Evolutionary conservation across 2,113 vertebrate genomes (phyloP).

Genomic region (Notiomystis cincta): DNA sequence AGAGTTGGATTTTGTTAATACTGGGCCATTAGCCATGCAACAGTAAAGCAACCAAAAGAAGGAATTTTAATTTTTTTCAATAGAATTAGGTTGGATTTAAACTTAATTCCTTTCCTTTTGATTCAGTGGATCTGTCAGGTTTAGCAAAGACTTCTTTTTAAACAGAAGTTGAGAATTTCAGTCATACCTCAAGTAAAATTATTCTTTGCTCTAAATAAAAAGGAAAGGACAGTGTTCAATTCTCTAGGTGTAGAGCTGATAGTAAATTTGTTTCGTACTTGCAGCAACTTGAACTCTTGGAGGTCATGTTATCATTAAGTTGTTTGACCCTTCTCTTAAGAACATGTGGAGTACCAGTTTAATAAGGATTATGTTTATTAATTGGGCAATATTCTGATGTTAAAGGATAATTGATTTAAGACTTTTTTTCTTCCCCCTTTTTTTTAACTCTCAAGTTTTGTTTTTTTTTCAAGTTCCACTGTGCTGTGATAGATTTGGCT

Average conservation of each 20-base stretch:
- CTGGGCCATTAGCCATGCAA: not conserved
- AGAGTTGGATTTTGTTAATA: slow-evolving; percentile 35
- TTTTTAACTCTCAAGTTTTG: not conserved
- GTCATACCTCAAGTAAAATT: not conserved
- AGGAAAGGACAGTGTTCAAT: not conserved
- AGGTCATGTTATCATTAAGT: not conserved
- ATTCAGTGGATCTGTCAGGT: not conserved
- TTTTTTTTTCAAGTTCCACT: not conserved
- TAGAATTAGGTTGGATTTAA: slow-evolving; percentile 16
- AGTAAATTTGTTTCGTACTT: not conserved
- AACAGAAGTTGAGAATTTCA: not conserved
- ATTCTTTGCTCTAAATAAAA: not conserved
- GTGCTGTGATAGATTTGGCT: not conserved
- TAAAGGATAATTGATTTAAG: not conserved
- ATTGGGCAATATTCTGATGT: not conserved
- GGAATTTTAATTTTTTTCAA: not conserved
- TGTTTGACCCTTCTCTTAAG: not conserved
- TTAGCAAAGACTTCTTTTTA: not conserved
- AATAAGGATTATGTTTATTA: not conserved
- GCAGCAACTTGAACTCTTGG: not conserved
- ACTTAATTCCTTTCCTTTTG: not conserved
- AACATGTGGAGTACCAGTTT: not conserved
- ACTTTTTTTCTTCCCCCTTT: not conserved
- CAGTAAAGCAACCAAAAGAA: not conserved
- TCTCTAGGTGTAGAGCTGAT: not conserved